Conservation (phyloP, 2,888 invertebrate genomes). For the Calameuta filiformis region DNA sequence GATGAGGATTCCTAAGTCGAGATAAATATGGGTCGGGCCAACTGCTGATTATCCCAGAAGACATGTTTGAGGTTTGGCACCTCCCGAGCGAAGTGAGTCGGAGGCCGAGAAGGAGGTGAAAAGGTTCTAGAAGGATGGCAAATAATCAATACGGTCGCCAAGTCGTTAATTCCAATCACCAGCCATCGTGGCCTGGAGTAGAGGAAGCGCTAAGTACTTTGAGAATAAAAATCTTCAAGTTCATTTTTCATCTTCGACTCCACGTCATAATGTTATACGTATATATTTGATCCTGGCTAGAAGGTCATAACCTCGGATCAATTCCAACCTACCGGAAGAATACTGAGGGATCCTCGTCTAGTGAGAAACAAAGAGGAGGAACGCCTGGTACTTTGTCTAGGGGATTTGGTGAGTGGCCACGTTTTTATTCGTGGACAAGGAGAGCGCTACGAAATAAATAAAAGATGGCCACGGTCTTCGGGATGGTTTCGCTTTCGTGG, state of each 20-base stretch:
- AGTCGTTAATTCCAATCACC: conserved; percentile 61
- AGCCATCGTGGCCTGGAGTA: conserved; percentile 47
- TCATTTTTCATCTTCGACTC: background rate
- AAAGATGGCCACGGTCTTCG: conserved; percentile 8
- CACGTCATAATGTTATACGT: background rate
- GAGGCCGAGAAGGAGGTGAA: conserved; percentile 4
- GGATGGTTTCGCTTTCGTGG: conserved; percentile 3
- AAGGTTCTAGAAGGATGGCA: conserved; percentile 29
- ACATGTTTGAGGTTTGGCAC: background rate
- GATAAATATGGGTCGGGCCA: background rate
- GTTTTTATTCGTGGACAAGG: background rate
- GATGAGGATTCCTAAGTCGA: background rate
- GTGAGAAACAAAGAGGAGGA: conserved; percentile 13
- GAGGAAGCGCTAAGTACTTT: conserved; percentile 23
- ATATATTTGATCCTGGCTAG: background rate
- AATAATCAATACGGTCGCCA: conserved; percentile 60
- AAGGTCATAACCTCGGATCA: background rate
- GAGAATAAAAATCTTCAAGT: background rate
- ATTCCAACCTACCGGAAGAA: background rate
- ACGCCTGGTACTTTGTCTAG: conserved; percentile 1
- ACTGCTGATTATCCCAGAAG: background rate
- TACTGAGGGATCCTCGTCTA: background rate
- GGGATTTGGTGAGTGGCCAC: background rate
- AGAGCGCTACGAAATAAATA: background rate
- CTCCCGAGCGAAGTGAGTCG: background rate